These are phyloP conservation scores for Sycophaga agraensis DNA, from an alignment of 1,140 invertebrate species.

Conservation along the genomic window DNA sequence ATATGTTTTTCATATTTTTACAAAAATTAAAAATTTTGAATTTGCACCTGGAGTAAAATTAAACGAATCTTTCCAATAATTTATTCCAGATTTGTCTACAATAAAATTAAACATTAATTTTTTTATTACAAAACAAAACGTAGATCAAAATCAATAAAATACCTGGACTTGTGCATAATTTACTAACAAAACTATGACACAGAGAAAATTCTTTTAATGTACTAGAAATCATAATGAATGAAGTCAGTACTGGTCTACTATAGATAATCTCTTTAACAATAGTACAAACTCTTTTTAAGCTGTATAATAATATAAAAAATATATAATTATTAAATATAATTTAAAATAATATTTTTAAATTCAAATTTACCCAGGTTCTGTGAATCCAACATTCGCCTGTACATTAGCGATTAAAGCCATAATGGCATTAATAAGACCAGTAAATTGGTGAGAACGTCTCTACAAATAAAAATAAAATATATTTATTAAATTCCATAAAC, in stretches of 20 bases:
- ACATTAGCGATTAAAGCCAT: constrained; percentile 41
- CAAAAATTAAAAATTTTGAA: not conserved
- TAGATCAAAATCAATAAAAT: constrained; percentile 3
- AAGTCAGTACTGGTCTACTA: constrained; percentile 45
- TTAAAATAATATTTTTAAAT: not conserved
- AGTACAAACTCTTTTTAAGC: constrained; percentile 41
- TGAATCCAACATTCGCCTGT: constrained; percentile 40
- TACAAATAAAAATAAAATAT: constrained; percentile 32
- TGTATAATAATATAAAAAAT: no score
- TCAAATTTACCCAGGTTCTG: constrained; percentile 34
- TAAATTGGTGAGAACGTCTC: constrained; percentile 55
- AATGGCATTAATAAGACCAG: constrained; percentile 50
- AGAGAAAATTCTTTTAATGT: constrained; percentile 41
- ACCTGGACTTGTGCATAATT: constrained; percentile 35
- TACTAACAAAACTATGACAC: constrained; percentile 31
- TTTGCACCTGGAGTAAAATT: constrained; percentile 45
- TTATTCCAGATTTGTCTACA: constrained; percentile 38
- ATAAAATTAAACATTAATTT: constrained; percentile 4
- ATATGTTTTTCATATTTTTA: not conserved
- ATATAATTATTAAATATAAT: not conserved
- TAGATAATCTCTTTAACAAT: constrained; percentile 52
- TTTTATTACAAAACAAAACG: not conserved
- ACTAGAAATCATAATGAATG: constrained; percentile 39
- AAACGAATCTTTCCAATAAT: constrained; percentile 39
- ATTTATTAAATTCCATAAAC: no score